Conservation (phyloP, 2,113 vertebrate genomes). For the Nestor notabilis region DNA sequence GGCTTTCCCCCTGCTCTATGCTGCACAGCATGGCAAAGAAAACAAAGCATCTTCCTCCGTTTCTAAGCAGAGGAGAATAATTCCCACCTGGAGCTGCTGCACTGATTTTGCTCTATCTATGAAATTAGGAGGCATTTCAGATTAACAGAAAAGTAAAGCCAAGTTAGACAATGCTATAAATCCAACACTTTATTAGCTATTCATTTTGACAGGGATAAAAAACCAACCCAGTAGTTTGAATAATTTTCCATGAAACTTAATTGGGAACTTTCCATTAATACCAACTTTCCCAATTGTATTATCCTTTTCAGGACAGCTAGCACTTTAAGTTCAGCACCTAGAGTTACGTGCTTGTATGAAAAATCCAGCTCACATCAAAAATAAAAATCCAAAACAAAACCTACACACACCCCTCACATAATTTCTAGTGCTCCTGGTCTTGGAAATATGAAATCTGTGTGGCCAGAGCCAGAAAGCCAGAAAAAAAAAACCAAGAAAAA, state of each 20-base stretch:
- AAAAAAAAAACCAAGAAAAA: neutral
- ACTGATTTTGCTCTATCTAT: neutral
- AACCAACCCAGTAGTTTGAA: neutral
- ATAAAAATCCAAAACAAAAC: neutral
- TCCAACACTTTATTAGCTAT: neutral
- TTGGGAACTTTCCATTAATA: neutral
- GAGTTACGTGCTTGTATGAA: neutral
- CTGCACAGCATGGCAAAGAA: neutral
- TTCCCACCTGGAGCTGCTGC: neutral
- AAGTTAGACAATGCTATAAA: neutral
- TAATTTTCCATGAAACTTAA: neutral
- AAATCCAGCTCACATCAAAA: neutral
- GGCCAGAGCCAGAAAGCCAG: neutral
- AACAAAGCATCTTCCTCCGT: neutral
- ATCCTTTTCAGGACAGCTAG: neutral
- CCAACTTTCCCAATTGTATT: neutral
- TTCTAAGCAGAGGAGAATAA: neutral
- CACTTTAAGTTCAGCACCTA: neutral
- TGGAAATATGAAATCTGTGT: neutral
- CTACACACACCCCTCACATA: accelerated
- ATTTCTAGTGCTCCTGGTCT: neutral
- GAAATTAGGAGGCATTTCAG: neutral
- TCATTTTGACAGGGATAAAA: neutral
- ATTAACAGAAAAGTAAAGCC: neutral
- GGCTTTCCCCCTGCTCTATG: neutral